phyloP scores from a whole-genome alignment of 2,113 vertebrate species.

The Callopanchax toddi region DNA sequence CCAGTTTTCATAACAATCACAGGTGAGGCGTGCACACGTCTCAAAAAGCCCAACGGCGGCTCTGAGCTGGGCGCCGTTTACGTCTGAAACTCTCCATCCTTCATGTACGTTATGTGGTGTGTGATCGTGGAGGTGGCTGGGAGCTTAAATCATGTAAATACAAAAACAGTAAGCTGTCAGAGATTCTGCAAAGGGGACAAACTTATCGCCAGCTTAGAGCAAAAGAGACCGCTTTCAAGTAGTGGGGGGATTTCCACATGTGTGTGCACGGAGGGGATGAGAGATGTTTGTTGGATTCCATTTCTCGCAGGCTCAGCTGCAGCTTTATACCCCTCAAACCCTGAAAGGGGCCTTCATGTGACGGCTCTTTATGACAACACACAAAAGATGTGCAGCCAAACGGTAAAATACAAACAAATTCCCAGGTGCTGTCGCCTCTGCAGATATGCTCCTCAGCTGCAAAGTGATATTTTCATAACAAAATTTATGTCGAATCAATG shows the following conservation, averaged over 20 bases:
- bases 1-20: slow-evolving; percentile 52
- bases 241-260: slow-evolving; percentile 41
- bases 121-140: slow-evolving; percentile 46
- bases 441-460: not conserved
- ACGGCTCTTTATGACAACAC: slow-evolving; percentile 39
- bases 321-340: slow-evolving; percentile 54
- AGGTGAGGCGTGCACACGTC: slow-evolving; percentile 53
- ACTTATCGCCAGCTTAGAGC: slow-evolving; percentile 74
- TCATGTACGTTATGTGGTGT: slow-evolving; percentile 49
- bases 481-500: slow-evolving; percentile 68
- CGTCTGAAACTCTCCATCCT: slow-evolving; percentile 40
- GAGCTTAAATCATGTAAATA: slow-evolving; percentile 71
- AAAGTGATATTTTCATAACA: slow-evolving; percentile 62
- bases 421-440: not conserved
- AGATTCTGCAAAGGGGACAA: slow-evolving; percentile 62
- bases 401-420: slow-evolving; percentile 6
- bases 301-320: slow-evolving; percentile 59
- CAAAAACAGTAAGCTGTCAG: slow-evolving; percentile 66
- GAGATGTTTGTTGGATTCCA: slow-evolving; percentile 66
- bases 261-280: not conserved
- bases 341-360: slow-evolving; percentile 38
- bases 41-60: slow-evolving; percentile 53
- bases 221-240: slow-evolving; percentile 60
- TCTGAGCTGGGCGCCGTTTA: slow-evolving; percentile 32
- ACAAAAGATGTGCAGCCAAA: slow-evolving; percentile 24